A percentile compares a stretch with the other conserved stretches of the same genome.
phyloP scores from a whole-genome alignment of 2,113 vertebrate species.

The Trematomus loennbergii region DNA sequence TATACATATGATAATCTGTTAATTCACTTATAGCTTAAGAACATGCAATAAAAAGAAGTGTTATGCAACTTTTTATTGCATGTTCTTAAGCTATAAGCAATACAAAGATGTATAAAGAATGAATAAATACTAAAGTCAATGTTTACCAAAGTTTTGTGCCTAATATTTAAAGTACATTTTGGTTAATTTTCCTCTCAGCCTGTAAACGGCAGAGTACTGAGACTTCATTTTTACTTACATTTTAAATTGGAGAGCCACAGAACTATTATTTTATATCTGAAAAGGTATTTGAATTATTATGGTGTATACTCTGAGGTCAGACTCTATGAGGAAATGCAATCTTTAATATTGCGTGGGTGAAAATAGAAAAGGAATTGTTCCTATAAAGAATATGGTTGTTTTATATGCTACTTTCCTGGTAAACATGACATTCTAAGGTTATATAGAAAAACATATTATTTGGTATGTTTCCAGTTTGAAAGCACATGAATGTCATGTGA shows the following conservation, averaged over 20 bases:
- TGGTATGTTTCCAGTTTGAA: conserved; percentile 7
- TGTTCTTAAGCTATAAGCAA: no score
- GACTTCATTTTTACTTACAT: not conserved
- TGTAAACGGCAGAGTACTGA: not conserved
- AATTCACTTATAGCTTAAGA: no score
- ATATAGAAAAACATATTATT: not conserved
- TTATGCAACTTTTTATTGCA: no score
- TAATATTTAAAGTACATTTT: conserved; percentile 2
- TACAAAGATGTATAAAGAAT: no score
- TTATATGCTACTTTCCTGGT: not conserved
- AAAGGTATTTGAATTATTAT: not conserved
- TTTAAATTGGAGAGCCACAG: not conserved
- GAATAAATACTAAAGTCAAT: not conserved
- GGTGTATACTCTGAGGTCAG: not conserved
- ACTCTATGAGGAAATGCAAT: not conserved
- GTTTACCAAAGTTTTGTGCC: no score
- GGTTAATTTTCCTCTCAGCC: not conserved
- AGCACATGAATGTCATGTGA: conserved; percentile 4
- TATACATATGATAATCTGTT: not conserved
- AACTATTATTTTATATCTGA: not conserved
- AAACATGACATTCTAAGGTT: not conserved
- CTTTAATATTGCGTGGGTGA: not conserved
- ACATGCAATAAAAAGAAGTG: no score
- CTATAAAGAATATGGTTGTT: not conserved
- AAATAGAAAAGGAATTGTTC: not conserved